A percentile compares a stretch with the other conserved stretches of the same genome.
Evolutionary conservation across 2,888 invertebrate species (phyloP).

Genomic region (Scaptodrosophila latifasciaeformis): DNA sequence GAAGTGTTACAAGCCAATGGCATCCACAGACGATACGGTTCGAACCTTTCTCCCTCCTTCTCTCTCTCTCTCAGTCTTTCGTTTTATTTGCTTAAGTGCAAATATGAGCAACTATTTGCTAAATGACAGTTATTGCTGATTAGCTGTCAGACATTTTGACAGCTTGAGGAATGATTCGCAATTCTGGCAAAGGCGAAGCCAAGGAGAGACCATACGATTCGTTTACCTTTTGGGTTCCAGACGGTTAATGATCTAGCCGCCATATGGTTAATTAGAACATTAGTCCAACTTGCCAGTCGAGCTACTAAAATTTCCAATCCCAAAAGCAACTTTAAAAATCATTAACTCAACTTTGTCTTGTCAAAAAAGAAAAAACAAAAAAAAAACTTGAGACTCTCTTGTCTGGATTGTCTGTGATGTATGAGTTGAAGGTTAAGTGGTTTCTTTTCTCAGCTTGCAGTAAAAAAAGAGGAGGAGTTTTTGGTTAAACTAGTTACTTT

Average conservation of each 20-base stretch:
- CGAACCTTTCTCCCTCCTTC: background rate
- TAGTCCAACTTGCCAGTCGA: slow-evolving; percentile 26
- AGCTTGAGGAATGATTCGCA: slow-evolving; percentile 64
- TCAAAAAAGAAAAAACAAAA: too few species aligned
- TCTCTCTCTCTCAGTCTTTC: background rate
- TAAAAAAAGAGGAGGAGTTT: too few species aligned
- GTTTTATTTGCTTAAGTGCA: slow-evolving; percentile 70
- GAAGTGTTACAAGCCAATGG: slow-evolving; percentile 64
- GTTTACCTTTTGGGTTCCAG: background rate
- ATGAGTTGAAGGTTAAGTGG: slow-evolving; percentile 36
- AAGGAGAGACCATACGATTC: background rate
- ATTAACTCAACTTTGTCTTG: slow-evolving; percentile 24
- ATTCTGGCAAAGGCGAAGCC: slow-evolving; percentile 43
- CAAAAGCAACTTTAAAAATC: slow-evolving; percentile 51
- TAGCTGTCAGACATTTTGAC: slow-evolving; percentile 69
- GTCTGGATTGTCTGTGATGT: slow-evolving; percentile 13
- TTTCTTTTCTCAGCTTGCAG: too few species aligned
- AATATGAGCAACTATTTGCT: slow-evolving; percentile 70
- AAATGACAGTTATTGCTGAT: slow-evolving; percentile 70
- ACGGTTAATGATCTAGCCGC: slow-evolving; percentile 63
- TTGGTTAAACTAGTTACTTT: too few species aligned
- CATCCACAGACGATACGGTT: slow-evolving; percentile 47
- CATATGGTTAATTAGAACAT: slow-evolving; percentile 66
- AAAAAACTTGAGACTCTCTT: slow-evolving; percentile 17
- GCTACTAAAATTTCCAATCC: slow-evolving; percentile 5